Conservation (phyloP, 2,888 invertebrate species). For the Nezara viridula region DNA sequence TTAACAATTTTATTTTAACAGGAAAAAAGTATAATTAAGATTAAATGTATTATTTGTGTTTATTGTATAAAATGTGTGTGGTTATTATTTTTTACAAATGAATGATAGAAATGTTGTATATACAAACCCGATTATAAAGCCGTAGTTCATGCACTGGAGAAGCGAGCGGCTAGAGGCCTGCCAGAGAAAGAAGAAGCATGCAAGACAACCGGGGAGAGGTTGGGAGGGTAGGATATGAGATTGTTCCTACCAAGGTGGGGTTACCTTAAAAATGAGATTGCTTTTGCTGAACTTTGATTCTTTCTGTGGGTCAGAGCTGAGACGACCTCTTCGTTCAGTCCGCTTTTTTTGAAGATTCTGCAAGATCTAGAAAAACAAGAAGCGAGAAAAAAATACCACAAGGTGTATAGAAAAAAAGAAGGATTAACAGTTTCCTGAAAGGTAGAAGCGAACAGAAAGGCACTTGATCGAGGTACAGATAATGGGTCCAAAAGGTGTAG, state of each 20-base stretch:
- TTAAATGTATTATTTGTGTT: constrained; percentile 39
- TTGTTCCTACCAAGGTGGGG: constrained; percentile 71
- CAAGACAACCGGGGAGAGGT: constrained; percentile 54
- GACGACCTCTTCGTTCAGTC: constrained; percentile 96
- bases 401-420: constrained; percentile 67
- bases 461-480: constrained; percentile 40
- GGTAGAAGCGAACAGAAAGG: constrained; percentile 59
- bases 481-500: constrained; percentile 32
- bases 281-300: constrained; percentile 93
- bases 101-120: constrained; percentile 50
- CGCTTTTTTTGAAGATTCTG: constrained; percentile 99
- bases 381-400: constrained; percentile 66
- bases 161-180: constrained; percentile 58
- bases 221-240: constrained; percentile 54
- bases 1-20: not conserved
- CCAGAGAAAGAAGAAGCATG: constrained; percentile 61
- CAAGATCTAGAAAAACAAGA: constrained; percentile 90
- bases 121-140: constrained; percentile 55
- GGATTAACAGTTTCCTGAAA: constrained; percentile 57
- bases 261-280: constrained; percentile 99
- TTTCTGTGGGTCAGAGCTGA: constrained; percentile 92
- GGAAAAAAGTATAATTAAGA: not conserved
- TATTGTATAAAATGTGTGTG: constrained; percentile 56
- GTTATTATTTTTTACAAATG: constrained; percentile 56
- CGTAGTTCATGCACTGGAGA: constrained; percentile 58